These are phyloP conservation scores for Eubucco bourcierii DNA, from an alignment of 2,113 vertebrate species.

Conservation along the genomic window DNA sequence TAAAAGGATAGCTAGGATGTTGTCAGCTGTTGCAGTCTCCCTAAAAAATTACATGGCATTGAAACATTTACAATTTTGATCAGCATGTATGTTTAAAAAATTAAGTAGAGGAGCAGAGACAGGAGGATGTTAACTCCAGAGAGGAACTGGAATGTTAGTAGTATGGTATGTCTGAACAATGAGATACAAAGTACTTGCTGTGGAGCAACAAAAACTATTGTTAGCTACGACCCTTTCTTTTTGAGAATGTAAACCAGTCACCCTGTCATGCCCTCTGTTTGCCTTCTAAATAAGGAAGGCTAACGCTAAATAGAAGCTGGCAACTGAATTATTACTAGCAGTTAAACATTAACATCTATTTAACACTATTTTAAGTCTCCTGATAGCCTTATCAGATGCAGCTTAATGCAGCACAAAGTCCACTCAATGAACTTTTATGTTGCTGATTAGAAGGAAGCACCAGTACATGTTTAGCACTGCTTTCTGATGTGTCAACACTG, in stretches of 20 bases:
- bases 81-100: not conserved
- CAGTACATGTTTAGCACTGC: not conserved
- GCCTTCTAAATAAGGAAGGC: not conserved
- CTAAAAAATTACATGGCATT: not conserved
- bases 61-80: not conserved
- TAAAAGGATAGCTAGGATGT: not conserved
- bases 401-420: constrained; percentile 26
- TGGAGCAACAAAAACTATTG: not conserved
- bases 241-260: not conserved
- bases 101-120: not conserved
- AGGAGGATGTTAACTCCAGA: not conserved
- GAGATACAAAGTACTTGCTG: not conserved
- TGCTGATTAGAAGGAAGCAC: not conserved
- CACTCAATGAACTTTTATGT: not conserved
- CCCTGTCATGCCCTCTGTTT: not conserved
- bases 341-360: constrained; percentile 42
- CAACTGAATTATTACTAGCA: not conserved
- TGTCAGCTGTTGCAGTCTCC: not conserved
- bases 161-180: not conserved
- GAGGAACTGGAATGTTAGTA: not conserved
- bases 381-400: not conserved
- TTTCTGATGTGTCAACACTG: not conserved
- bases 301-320: not conserved
- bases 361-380: not conserved
- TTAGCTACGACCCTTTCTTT: not conserved